Conservation (phyloP, 2,797 vertebrate genomes). For the Neomorphus geoffroyi region DNA sequence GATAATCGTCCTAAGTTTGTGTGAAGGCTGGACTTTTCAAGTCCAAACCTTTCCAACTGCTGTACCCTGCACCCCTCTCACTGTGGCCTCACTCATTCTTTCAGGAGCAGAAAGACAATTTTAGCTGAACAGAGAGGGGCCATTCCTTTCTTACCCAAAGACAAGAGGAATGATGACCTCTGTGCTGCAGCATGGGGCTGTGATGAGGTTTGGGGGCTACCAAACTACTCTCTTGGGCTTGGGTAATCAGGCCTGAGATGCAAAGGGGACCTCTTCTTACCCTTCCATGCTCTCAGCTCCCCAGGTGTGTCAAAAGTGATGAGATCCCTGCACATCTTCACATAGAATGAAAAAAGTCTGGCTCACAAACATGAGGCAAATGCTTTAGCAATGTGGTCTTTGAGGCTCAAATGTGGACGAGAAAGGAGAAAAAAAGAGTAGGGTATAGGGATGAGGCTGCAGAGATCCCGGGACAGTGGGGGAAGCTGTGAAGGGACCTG, state of each 20-base stretch:
- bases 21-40: too few species aligned
- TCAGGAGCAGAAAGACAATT: neutral
- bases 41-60: neutral
- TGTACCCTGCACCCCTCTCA: neutral
- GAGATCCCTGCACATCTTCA: neutral
- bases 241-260: neutral
- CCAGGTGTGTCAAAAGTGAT: neutral
- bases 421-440: neutral
- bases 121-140: neutral
- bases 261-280: neutral
- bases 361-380: neutral
- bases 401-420: neutral
- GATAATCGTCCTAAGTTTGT: neutral
- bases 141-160: neutral
- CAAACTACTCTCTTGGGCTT: neutral
- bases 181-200: neutral
- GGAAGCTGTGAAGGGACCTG: neutral
- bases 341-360: neutral
- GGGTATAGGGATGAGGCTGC: neutral
- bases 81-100: neutral
- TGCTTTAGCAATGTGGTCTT: neutral
- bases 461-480: rapidly evolving
- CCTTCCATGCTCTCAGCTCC: neutral
- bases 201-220: neutral
- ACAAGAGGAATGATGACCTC: neutral